Percentiles rank a stretch among this genome's conserved stretches.
These are phyloP conservation scores for Vidua chalybeata DNA, from an alignment of 2,113 vertebrate genomes.

Conservation along the genomic window DNA sequence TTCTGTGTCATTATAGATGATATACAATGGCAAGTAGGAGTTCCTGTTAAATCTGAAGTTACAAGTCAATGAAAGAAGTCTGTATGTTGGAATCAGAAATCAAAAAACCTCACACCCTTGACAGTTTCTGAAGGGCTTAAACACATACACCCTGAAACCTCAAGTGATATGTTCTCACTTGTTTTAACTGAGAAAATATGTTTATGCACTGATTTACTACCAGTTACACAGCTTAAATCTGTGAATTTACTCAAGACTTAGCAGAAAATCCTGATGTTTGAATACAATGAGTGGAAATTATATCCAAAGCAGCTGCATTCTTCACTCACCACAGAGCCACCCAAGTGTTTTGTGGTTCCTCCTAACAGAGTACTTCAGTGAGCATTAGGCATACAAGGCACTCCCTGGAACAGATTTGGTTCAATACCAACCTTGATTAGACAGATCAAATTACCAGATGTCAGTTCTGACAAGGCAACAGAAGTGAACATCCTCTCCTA, in stretches of 20 bases:
- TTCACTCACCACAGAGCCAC: constrained; percentile 17
- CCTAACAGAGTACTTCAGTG: neutral
- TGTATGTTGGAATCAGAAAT: neutral
- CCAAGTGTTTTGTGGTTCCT: constrained; percentile 5
- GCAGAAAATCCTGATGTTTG: neutral
- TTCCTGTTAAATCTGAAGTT: neutral
- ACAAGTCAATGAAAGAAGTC: neutral
- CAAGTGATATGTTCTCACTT: constrained; percentile 19
- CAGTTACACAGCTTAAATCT: constrained; percentile 1
- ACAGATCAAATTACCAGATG: constrained; percentile 30
- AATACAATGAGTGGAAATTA: constrained; percentile 23
- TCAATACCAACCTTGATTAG: constrained; percentile 10
- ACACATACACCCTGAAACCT: neutral
- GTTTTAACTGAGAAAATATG: constrained; percentile 19
- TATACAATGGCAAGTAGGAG: neutral
- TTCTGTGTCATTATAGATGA: neutral
- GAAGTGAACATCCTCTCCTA: neutral
- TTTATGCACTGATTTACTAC: neutral
- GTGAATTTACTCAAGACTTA: constrained; percentile 14
- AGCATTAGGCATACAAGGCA: neutral
- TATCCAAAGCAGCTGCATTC: constrained; percentile 28
- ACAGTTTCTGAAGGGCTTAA: constrained; percentile 3
- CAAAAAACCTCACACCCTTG: neutral
- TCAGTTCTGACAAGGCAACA: neutral
- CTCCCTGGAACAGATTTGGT: neutral